phyloP scores from a whole-genome alignment of 2,113 vertebrate genomes.

The Embiotoca jacksoni region DNA sequence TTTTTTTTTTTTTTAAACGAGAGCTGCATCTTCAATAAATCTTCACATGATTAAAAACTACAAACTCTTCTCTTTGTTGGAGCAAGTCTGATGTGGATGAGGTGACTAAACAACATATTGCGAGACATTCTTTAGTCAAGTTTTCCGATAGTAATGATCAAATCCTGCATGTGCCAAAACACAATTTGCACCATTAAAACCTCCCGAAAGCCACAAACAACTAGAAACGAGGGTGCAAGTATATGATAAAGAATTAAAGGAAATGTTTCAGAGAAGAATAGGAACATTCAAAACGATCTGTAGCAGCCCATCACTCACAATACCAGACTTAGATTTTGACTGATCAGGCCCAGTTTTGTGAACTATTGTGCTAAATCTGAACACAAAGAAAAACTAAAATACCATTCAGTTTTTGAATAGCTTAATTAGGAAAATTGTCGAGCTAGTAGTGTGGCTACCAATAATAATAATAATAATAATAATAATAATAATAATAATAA shows the following conservation, averaged over 20 bases:
- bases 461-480: neutral
- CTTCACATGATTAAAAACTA: slow-evolving; percentile 11
- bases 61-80: slow-evolving; percentile 9
- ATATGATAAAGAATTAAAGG: slow-evolving; percentile 14
- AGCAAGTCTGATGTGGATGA: neutral
- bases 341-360: slow-evolving; percentile 19
- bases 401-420: slow-evolving; percentile 14
- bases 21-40: neutral
- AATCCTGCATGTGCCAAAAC: slow-evolving; percentile 21
- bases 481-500: too few species aligned
- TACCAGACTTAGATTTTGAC: slow-evolving; percentile 2
- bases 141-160: neutral
- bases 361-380: slow-evolving; percentile 15
- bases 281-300: slow-evolving; percentile 50
- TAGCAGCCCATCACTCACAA: slow-evolving; percentile 25
- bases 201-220: slow-evolving; percentile 7
- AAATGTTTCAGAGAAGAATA: slow-evolving; percentile 20
- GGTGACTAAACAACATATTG: too few species aligned
- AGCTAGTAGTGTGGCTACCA: neutral
- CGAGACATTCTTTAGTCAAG: too few species aligned
- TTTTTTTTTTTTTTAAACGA: too few species aligned
- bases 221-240: slow-evolving; percentile 12
- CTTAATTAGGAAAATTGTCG: slow-evolving; percentile 19
- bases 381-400: slow-evolving; percentile 16
- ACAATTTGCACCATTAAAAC: slow-evolving; percentile 21